Conservation (phyloP, 2,888 invertebrate genomes). For the Idaea straminata region DNA sequence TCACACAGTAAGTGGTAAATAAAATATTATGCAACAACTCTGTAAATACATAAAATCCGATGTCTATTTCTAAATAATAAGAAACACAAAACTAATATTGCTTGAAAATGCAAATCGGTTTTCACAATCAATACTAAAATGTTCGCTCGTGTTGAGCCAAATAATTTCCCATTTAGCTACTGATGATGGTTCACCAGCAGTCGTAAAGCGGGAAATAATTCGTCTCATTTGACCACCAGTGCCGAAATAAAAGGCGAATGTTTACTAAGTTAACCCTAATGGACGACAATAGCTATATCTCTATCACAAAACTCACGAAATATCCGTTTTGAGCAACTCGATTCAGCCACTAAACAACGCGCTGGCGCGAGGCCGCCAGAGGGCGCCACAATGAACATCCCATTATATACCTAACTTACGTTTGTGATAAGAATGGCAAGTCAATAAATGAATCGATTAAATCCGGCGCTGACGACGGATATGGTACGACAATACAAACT, state of each 20-base stretch:
- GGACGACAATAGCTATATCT: conserved; percentile 1
- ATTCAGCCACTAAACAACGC: conserved; percentile 4
- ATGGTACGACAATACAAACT: too few species aligned
- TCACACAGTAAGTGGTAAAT: too few species aligned
- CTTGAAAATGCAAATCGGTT: background rate
- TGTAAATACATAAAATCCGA: too few species aligned
- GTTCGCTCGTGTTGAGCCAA: too few species aligned
- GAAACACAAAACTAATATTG: background rate
- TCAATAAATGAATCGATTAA: conserved; percentile 21
- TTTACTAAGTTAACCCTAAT: conserved; percentile 8
- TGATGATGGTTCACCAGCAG: too few species aligned
- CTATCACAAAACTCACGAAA: conserved; percentile 13
- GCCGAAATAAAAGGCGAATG: background rate
- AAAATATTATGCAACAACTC: too few species aligned
- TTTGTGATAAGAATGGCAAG: conserved; percentile 70
- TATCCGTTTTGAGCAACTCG: conserved; percentile 1
- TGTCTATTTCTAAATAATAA: too few species aligned
- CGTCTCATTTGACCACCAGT: too few species aligned
- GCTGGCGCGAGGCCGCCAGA: background rate
- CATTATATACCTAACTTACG: conserved; percentile 24
- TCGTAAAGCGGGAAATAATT: too few species aligned
- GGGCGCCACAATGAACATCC: background rate
- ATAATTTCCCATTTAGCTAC: too few species aligned
- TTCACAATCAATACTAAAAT: background rate
- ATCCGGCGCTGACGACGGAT: too few species aligned